Conservation (phyloP, 2,113 vertebrate genomes). For the Ellobius talpinus region DNA sequence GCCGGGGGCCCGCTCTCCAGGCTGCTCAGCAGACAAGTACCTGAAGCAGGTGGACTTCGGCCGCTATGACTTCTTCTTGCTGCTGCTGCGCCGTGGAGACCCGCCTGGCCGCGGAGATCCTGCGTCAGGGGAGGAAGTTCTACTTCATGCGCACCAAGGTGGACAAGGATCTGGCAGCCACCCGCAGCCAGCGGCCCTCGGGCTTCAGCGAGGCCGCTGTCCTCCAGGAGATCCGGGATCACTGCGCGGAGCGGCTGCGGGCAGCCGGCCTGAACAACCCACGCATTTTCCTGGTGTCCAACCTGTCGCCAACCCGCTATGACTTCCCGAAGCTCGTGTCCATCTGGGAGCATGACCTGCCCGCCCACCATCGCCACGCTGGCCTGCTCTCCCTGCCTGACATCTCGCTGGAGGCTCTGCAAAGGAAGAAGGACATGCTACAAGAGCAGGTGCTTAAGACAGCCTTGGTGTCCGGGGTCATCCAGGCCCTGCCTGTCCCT, state of each 20-base stretch:
- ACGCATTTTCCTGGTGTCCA: constrained; percentile 82
- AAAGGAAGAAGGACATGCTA: constrained; percentile 83
- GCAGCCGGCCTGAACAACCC: constrained; percentile 59
- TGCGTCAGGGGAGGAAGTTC: constrained; percentile 84
- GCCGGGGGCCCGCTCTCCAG: constrained; percentile 85
- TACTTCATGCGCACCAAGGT: constrained; percentile 89
- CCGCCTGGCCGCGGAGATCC: constrained; percentile 83
- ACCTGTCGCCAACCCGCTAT: constrained; percentile 51
- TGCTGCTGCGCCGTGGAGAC: constrained; percentile 84
- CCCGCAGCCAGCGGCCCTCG: constrained; percentile 57
- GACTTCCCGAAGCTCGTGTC: constrained; percentile 78
- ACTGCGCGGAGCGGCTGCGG: constrained; percentile 67
- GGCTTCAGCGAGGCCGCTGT: constrained; percentile 55
- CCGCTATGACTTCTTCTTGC: constrained; percentile 88
- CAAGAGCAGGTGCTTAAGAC: constrained; percentile 82
- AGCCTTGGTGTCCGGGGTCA: constrained; percentile 76
- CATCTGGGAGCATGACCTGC: constrained; percentile 82
- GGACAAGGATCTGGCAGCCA: constrained; percentile 81
- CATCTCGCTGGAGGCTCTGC: constrained; percentile 80
- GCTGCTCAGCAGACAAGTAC: constrained; percentile 84
- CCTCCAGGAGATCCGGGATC: constrained; percentile 72
- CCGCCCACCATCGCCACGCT: constrained; percentile 73
- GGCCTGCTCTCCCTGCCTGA: constrained; percentile 82
- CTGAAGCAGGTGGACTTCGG: constrained; percentile 83
- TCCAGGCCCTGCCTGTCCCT: constrained; percentile 81